phyloP scores from a whole-genome alignment of 1,140 invertebrate genomes.

The Brevipalpus yothersi region DNA sequence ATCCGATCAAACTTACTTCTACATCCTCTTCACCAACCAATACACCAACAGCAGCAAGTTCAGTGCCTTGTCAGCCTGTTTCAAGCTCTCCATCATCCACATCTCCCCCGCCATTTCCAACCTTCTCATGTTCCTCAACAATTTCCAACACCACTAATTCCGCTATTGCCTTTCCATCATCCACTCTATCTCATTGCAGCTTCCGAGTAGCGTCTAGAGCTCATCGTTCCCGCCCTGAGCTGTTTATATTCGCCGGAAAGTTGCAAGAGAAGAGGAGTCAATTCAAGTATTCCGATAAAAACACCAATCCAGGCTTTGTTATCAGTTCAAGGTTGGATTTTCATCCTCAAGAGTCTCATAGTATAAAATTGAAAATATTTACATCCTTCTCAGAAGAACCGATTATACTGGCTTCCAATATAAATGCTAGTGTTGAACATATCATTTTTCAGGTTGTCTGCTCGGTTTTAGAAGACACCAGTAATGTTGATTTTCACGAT shows the following conservation, averaged over 20 bases:
- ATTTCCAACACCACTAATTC: background rate
- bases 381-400: slow-evolving; percentile 32
- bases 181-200: background rate
- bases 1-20: background rate
- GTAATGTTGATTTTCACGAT: slow-evolving; percentile 12
- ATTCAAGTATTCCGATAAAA: background rate
- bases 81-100: background rate
- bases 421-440: slow-evolving; percentile 58
- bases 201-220: background rate
- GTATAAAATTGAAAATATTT: slow-evolving; percentile 59
- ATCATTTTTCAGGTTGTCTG: slow-evolving; percentile 63
- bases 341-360: slow-evolving; percentile 43
- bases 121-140: background rate
- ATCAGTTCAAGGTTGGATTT: slow-evolving; percentile 54
- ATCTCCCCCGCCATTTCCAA: background rate
- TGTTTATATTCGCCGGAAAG: background rate
- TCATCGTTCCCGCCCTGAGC: background rate
- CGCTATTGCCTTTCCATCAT: background rate
- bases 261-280: background rate
- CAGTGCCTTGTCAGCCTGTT: background rate
- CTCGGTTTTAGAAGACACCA: slow-evolving; percentile 13
- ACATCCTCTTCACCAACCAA: background rate
- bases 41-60: background rate
- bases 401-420: slow-evolving; percentile 61
- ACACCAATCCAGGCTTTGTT: slow-evolving; percentile 28